Base-by-base conservation (phyloP, 2,797 vertebrate species). In the Anas acuta region DNA sequence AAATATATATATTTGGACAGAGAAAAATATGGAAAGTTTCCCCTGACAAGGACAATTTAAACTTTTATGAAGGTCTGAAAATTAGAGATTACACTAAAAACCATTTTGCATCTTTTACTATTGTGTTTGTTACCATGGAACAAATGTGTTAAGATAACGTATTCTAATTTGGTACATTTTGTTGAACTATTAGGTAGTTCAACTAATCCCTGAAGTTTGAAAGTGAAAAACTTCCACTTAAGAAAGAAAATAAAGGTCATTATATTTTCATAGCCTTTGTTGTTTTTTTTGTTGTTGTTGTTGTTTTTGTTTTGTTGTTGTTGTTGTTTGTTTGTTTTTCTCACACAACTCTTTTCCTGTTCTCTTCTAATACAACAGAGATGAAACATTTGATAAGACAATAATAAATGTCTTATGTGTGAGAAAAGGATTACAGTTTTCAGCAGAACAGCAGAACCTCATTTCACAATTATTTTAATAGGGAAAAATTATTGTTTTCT, bases 121-220 rank as follows among this genome's bases (percentile, higher is more conserved):
- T 66, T 60, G 12, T 74, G n/a, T 77, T 84, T 88, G 26, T 87
- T 93, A 81, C 60, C 58, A 67, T 58, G n/a, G 57, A 91, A 91
- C 17, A 62, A 84, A 60, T 65, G 19, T 72, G 17, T 66, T 87
- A 84, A 80, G 73, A 57, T 51, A 89, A 84, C 37, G 5, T 72
- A 54, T 88, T 94, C 41, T 81, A 61, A 84, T 91, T 70, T 77
- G 11, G 6, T 75, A 66, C 0, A 0, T 85, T 64, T 89, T 85
- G 69, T 51, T 89, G 43, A 91, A 78, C 11, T 87, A 33, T 56
- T 62, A 78, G 25, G 11, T 53, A 75, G 22, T 66, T 75, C 32
- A 81, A 70, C 6, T 72, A 69, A 78, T 70, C 53, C 35, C 7
- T 67, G 32, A 10, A 65, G 26, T 78, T 80, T 73, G n/a, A 64